phyloP scores from a whole-genome alignment of 2,888 invertebrate genomes.

The Thalpophila matura region DNA sequence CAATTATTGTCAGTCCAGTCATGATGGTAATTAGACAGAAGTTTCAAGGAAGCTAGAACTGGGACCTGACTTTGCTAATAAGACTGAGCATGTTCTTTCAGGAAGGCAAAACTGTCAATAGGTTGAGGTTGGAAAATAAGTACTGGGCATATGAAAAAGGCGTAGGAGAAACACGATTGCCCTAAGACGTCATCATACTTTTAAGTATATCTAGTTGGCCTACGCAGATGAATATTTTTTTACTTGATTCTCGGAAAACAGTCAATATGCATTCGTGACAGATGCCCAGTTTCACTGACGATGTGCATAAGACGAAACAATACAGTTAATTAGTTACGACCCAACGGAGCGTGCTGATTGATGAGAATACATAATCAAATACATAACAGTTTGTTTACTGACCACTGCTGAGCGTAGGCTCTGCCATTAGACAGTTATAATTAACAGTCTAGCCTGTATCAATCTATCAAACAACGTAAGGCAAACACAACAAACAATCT shows the following conservation, averaged over 20 bases:
- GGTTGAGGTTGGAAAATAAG: too few relatives aligned
- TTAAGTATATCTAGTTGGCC: too few relatives aligned
- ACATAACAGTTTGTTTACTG: constrained; percentile 37
- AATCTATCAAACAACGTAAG: constrained; percentile 3
- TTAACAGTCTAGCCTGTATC: constrained; percentile 3
- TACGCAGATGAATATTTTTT: too few relatives aligned
- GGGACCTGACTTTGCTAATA: too few relatives aligned
- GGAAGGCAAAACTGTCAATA: too few relatives aligned
- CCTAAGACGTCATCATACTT: too few relatives aligned
- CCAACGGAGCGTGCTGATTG: constrained; percentile 42
- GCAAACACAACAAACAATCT: too few relatives aligned
- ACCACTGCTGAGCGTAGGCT: background rate
- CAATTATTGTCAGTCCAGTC: too few relatives aligned
- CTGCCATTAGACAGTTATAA: constrained; percentile 13
- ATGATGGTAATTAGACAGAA: too few relatives aligned
- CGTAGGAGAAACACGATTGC: background rate
- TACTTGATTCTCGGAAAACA: constrained; percentile 3
- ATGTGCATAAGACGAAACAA: constrained; percentile 24
- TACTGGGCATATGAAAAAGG: too few relatives aligned
- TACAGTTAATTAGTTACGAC: constrained; percentile 35
- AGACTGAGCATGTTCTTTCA: too few relatives aligned
- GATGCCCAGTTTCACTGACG: constrained; percentile 36
- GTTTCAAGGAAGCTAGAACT: too few relatives aligned
- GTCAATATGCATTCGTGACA: constrained; percentile 35
- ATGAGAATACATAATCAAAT: constrained; percentile 50